Percentiles rank a stretch among this genome's conserved stretches.
These are phyloP conservation scores for Ectemnius lituratus DNA, from an alignment of 2,888 invertebrate genomes.

Conservation along the genomic window DNA sequence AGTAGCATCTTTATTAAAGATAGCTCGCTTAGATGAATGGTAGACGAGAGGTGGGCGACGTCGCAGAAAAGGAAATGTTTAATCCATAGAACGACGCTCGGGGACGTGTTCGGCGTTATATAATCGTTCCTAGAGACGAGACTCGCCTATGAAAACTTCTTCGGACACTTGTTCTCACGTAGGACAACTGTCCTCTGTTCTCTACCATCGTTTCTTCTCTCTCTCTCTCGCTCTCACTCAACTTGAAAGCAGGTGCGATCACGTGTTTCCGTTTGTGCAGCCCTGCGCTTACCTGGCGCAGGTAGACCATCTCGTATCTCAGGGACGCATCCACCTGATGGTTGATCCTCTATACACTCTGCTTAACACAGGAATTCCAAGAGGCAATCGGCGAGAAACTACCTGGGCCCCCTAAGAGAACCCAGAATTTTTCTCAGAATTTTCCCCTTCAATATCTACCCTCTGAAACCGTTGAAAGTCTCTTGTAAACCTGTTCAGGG, in stretches of 20 bases:
- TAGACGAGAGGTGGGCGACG: background rate
- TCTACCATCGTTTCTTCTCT: too few relatives aligned
- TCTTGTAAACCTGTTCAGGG: too few relatives aligned
- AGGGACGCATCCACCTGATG: conserved; percentile 27
- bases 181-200: conserved; percentile 16
- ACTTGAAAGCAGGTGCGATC: conserved; percentile 20
- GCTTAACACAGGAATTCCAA: too few relatives aligned
- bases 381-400: too few relatives aligned
- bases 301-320: conserved; percentile 33
- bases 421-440: too few relatives aligned
- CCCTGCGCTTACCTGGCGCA: conserved; percentile 24
- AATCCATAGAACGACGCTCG: background rate
- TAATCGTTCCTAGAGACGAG: conserved; percentile 10
- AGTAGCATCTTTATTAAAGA: too few relatives aligned
- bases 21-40: background rate
- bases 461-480: too few relatives aligned
- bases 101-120: conserved; percentile 3
- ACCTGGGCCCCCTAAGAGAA: too few relatives aligned
- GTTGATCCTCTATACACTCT: too few relatives aligned
- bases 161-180: conserved; percentile 47
- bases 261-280: conserved; percentile 51
- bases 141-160: conserved; percentile 19
- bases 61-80: background rate
- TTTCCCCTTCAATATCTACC: too few relatives aligned
- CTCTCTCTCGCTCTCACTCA: too few relatives aligned